Conservation (phyloP, 2,888 invertebrate genomes). For the Scaptomyza polygonia region DNA sequence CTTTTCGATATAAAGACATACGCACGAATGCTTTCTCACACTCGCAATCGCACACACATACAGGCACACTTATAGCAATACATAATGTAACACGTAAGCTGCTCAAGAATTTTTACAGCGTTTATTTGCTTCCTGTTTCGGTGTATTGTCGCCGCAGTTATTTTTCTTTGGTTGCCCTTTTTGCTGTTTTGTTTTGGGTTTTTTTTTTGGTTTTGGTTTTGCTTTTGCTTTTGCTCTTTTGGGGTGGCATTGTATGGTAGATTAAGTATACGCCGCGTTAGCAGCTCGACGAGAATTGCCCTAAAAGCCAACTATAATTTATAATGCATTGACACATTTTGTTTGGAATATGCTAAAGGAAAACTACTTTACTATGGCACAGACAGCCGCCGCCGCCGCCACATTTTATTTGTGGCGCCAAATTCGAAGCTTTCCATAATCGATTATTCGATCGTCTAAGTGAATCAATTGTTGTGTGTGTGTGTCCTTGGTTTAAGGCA, state of each 20-base stretch:
- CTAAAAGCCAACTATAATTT: conserved; percentile 69
- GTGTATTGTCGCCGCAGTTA: conserved; percentile 64
- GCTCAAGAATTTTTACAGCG: conserved; percentile 67
- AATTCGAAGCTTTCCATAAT: conserved; percentile 11
- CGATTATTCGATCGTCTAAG: conserved; percentile 52
- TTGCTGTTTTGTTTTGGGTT: conserved; percentile 21
- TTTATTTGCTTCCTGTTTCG: conserved; percentile 66
- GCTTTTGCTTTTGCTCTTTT: conserved; percentile 24
- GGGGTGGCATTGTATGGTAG: conserved; percentile 47
- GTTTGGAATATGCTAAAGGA: conserved; percentile 12
- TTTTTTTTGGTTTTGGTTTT: conserved; percentile 26
- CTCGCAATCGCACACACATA: conserved; percentile 20
- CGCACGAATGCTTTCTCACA: conserved; percentile 65
- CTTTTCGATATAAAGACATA: conserved; percentile 76
- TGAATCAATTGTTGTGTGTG: conserved; percentile 21
- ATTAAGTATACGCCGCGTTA: conserved; percentile 68
- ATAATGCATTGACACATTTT: conserved; percentile 65
- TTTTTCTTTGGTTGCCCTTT: conserved; percentile 33
- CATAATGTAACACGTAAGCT: conserved; percentile 62
- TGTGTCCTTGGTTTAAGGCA: conserved; percentile 36
- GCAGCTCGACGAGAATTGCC: conserved; percentile 29
- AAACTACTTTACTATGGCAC: conserved; percentile 33
- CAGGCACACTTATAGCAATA: conserved; percentile 27
- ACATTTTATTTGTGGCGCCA: conserved; percentile 46
- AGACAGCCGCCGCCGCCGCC: conserved; percentile 15